A percentile compares a stretch with the other conserved stretches of the same genome.
Evolutionary conservation across 1,140 invertebrate species (phyloP).

Genomic region (Geopemphigus sp.): DNA sequence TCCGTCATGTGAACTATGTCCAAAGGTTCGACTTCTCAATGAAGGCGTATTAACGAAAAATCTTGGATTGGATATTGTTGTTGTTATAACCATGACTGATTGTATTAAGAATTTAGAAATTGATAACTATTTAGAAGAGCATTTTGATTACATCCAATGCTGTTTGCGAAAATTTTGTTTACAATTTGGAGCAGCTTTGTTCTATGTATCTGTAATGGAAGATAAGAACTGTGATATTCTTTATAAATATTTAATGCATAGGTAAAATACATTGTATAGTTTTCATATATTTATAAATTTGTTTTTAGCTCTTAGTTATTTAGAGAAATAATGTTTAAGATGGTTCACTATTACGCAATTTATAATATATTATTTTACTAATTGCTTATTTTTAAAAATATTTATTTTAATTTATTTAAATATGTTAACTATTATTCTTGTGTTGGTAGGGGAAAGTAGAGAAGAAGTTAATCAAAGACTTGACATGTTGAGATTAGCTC

Average conservation of each 20-base stretch:
- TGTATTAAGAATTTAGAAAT: constrained; percentile 96
- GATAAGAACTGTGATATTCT: constrained; percentile 99
- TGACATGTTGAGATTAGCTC: too few species aligned
- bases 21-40: constrained; percentile 60
- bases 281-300: background rate
- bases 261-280: constrained; percentile 9
- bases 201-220: constrained; percentile 98
- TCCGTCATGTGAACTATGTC: constrained; percentile 15
- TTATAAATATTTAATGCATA: constrained; percentile 96
- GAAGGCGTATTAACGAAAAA: constrained; percentile 88
- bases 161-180: constrained; percentile 96
- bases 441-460: too few species aligned
- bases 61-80: constrained; percentile 92
- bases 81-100: constrained; percentile 98
- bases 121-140: constrained; percentile 92
- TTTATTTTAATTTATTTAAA: too few species aligned
- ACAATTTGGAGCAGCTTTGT: constrained; percentile 91
- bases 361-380: too few species aligned
- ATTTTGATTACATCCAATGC: constrained; percentile 99
- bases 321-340: too few species aligned
- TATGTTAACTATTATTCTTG: too few species aligned
- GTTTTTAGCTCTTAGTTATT: too few species aligned
- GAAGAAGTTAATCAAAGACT: too few species aligned
- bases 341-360: too few species aligned
- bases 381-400: too few species aligned